phyloP scores from a whole-genome alignment of 2,113 vertebrate genomes.

The Cyprinodon tularosa region DNA sequence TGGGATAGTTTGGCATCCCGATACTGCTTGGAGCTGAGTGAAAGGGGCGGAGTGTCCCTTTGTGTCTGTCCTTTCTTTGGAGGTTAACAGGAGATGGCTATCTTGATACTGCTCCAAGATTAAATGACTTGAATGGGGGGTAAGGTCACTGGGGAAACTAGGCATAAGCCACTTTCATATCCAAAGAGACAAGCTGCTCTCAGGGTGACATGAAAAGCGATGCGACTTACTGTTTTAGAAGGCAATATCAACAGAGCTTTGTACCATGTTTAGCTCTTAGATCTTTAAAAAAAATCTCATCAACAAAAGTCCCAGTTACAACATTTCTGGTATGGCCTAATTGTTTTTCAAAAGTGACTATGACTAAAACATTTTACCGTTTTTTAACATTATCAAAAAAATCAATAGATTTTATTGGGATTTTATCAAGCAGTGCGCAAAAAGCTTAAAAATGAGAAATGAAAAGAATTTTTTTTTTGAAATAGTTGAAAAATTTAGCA shows the following conservation, averaged over 20 bases:
- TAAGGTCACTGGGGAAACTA: slow-evolving; percentile 41
- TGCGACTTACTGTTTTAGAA: slow-evolving; percentile 30
- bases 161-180: slow-evolving; percentile 41
- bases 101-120: slow-evolving; percentile 76
- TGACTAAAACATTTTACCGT: not conserved
- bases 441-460: not conserved
- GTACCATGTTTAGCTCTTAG: slow-evolving; percentile 35
- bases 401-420: not conserved
- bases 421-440: not conserved
- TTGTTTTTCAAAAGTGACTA: no score
- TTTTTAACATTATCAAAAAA: not conserved
- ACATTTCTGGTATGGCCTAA: not conserved
- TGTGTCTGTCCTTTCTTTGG: slow-evolving; percentile 62
- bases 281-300: slow-evolving; percentile 11
- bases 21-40: slow-evolving; percentile 63
- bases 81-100: slow-evolving; percentile 72
- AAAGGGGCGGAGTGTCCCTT: slow-evolving; percentile 51
- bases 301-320: not conserved
- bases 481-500: not conserved
- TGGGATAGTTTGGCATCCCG: slow-evolving; percentile 76
- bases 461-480: not conserved
- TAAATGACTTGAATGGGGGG: slow-evolving; percentile 70
- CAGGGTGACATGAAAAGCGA: slow-evolving; percentile 38
- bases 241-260: slow-evolving; percentile 34
- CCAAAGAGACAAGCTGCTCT: slow-evolving; percentile 57